A percentile compares a stretch with the other conserved stretches of the same genome.
phyloP scores from a whole-genome alignment of 2,113 vertebrate species.

The Galeopterus variegatus region DNA sequence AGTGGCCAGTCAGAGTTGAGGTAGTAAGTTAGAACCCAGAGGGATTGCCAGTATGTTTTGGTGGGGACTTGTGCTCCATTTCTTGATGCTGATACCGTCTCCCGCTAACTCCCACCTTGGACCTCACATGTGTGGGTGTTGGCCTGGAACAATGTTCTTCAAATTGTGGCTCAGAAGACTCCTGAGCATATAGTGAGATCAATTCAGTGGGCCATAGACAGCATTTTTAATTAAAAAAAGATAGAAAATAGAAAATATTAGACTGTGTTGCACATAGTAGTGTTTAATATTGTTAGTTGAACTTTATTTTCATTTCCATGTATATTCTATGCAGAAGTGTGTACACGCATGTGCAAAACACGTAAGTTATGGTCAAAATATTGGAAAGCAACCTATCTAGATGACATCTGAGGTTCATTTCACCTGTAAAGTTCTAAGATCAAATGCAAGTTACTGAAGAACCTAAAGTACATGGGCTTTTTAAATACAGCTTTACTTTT shows the following conservation, averaged over 20 bases:
- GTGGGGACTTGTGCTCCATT: background rate
- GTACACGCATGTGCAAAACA: background rate
- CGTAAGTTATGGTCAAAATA: background rate
- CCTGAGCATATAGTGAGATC: background rate
- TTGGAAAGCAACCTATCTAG: background rate
- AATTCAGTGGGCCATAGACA: background rate
- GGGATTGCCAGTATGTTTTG: background rate
- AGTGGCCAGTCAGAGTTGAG: background rate
- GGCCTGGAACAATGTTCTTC: background rate
- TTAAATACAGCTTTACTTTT: background rate
- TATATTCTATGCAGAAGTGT: background rate
- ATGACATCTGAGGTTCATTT: conserved; percentile 5
- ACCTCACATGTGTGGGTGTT: background rate
- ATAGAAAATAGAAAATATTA: background rate
- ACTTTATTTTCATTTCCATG: background rate
- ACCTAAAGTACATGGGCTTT: background rate
- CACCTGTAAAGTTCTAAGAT: background rate
- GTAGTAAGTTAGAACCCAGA: background rate
- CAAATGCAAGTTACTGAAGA: background rate
- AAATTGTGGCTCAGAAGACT: background rate
- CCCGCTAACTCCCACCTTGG: background rate
- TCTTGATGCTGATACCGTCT: background rate
- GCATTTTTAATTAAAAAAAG: background rate
- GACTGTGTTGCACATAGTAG: background rate
- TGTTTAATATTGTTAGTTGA: background rate